phyloP scores from a whole-genome alignment of 2,888 invertebrate genomes.

The Eubasilissa splendida region DNA sequence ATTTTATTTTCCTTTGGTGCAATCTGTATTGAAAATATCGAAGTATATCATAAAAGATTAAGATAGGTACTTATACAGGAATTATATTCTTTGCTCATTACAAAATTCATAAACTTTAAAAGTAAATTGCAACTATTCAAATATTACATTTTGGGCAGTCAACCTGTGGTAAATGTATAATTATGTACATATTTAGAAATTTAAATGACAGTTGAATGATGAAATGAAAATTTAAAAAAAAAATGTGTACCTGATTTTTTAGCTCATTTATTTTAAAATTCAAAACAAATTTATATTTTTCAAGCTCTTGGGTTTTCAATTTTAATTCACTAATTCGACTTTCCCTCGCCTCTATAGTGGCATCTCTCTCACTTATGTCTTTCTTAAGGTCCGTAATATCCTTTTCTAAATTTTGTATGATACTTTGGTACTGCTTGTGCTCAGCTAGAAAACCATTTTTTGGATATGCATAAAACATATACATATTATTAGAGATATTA shows the following conservation, averaged over 20 bases:
- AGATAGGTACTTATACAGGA: too few species aligned
- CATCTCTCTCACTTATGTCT: slow-evolving; percentile 88
- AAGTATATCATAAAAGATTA: too few species aligned
- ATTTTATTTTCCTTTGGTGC: slow-evolving; percentile 89
- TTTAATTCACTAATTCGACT: slow-evolving; percentile 87
- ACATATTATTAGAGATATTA: too few species aligned
- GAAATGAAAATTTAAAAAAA: not conserved
- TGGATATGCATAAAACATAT: too few species aligned
- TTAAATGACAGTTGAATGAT: too few species aligned
- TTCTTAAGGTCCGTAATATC: slow-evolving; percentile 87
- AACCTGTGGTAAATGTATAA: too few species aligned
- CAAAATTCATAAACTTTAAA: not conserved
- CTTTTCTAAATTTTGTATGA: slow-evolving; percentile 81
- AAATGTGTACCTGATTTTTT: slow-evolving; percentile 76
- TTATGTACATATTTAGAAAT: not conserved
- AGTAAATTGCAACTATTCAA: not conserved
- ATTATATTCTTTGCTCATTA: too few species aligned
- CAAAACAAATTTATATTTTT: slow-evolving; percentile 92
- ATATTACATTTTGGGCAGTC: not conserved
- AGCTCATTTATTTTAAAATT: slow-evolving; percentile 92
- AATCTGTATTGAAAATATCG: slow-evolving; percentile 71
- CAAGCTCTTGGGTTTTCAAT: slow-evolving; percentile 88
- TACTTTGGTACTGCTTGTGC: slow-evolving; percentile 79
- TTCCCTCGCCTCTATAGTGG: slow-evolving; percentile 89
- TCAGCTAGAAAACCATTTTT: slow-evolving; percentile 69